These are phyloP conservation scores for Pocillopora damicornis DNA, from an alignment of 64 coral and sea anemone genomes.

Conservation along the genomic window DNA sequence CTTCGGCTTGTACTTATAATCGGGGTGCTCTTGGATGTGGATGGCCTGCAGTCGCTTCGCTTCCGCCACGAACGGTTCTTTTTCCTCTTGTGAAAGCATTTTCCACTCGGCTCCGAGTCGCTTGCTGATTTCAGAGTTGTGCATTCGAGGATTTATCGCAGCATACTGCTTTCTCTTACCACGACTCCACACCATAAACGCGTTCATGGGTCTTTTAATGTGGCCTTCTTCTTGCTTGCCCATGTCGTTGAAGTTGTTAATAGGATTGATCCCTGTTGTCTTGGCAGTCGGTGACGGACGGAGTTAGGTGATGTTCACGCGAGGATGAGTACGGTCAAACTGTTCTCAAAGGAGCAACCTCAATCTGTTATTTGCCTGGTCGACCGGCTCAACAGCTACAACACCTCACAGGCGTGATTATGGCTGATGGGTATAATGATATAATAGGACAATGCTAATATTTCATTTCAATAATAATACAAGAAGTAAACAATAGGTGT, in stretches of 20 bases:
- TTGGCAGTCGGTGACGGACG: slow-evolving; percentile 24
- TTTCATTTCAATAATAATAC: slow-evolving; percentile 99
- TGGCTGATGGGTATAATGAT: slow-evolving; percentile 98
- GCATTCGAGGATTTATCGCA: slow-evolving; percentile 82
- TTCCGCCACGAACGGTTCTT: slow-evolving; percentile 92
- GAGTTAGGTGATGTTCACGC: slow-evolving; percentile 48
- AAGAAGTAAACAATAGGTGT: slow-evolving; percentile 97
- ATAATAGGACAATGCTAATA: slow-evolving; percentile 99
- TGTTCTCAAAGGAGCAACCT: slow-evolving; percentile 97
- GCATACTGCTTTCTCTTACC: slow-evolving; percentile 96
- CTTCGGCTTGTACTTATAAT: slow-evolving; percentile 95
- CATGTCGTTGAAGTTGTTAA: slow-evolving; percentile 52
- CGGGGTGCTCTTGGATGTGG: slow-evolving; percentile 91
- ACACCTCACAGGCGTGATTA: slow-evolving; percentile 93
- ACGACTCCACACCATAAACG: slow-evolving; percentile 95
- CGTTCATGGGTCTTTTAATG: slow-evolving; percentile 94
- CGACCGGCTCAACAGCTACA: slow-evolving; percentile 67
- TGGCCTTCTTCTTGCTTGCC: slow-evolving; percentile 94
- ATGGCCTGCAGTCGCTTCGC: slow-evolving; percentile 90
- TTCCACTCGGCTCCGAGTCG: slow-evolving; percentile 92
- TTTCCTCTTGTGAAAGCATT: slow-evolving; percentile 79
- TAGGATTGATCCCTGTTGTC: background rate
- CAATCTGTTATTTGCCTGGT: slow-evolving; percentile 71
- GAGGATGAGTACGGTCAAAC: slow-evolving; percentile 38
- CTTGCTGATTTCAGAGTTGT: slow-evolving; percentile 96